Base-by-base conservation (phyloP, 1,140 invertebrate genomes). In the Harpegnathos saltator region DNA sequence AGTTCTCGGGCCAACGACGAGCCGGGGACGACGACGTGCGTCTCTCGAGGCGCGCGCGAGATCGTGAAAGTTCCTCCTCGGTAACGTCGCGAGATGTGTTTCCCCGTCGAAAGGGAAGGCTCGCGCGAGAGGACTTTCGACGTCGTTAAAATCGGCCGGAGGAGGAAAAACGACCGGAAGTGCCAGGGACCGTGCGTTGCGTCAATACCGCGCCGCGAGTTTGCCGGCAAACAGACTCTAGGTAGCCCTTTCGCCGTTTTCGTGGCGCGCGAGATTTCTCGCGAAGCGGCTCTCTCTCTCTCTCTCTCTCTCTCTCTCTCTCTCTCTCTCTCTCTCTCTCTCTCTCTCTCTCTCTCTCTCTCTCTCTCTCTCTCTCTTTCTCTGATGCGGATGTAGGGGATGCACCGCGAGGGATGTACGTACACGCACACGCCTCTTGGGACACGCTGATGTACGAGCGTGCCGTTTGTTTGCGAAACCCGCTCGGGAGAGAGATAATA, bases 101-200 rank as follows among this genome's bases (percentile, higher is more conserved):
- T 54, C 19, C 26, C n/a, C 33, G 56, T 74, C 24, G 58, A 66
- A 68, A 68, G 62, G 50, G 50, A 78, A 68, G 26, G n/a, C n/a
- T 71, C 26, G 19, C 22, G 58, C 38, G 38, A 3, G 38, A 50
- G 22, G 22, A 75, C 24, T 63, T 63, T 77, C 19, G 74, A 77
- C 29, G 61, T 56, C 74, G 29, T 77, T 59, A 61, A 83, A 66
- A 50, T 50, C 3, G 24, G 48, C 9, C 12, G 24, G 52, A n/a
- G n/a, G n/a, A n/a, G n/a, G 69, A 82, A 82, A 62, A 74, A 33
- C 5, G 38, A 73, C 63, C 44, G 56, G 9, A 73, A 82, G 69
- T 82, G 44, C 12, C 14, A 69, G 2, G 15, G 29, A 38, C 7
- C 17, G 59, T n/a, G n/a, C 22, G 38, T 24, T 72, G 5, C 33